phyloP scores from a whole-genome alignment of 92 coral and sea anemone species.

The Porites evermanni region DNA sequence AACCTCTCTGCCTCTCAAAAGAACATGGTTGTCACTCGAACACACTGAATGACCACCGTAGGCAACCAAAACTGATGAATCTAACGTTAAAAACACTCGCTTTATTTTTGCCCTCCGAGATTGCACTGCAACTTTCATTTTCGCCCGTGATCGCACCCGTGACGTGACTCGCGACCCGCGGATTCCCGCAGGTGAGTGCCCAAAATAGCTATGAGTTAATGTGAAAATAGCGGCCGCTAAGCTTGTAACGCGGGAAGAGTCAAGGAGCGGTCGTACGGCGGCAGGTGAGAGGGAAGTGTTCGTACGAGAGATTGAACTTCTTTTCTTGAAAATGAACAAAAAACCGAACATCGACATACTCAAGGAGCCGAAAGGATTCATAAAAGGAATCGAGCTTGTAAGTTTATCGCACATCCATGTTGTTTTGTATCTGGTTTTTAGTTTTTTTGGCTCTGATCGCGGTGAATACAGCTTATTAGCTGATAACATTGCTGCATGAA shows the following conservation, averaged over 20 bases:
- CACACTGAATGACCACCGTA: too few relatives aligned
- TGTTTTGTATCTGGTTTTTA: neutral
- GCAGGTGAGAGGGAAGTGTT: neutral
- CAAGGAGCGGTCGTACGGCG: constrained; percentile 26
- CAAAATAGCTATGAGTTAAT: constrained; percentile 6
- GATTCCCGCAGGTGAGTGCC: neutral
- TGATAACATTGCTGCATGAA: neutral
- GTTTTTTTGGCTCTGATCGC: neutral
- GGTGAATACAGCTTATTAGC: neutral
- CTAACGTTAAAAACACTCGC: too few relatives aligned
- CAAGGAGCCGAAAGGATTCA: constrained; percentile 98
- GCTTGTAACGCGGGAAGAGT: constrained; percentile 25
- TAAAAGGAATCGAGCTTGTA: constrained; percentile 92
- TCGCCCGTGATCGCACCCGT: too few relatives aligned
- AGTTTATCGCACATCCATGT: constrained; percentile 36
- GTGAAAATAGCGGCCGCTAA: constrained; percentile 10
- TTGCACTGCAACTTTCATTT: neutral
- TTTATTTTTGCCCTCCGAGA: neutral
- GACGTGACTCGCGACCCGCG: neutral
- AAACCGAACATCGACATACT: constrained; percentile 80
- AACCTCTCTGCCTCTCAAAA: too few relatives aligned
- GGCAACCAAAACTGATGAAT: too few relatives aligned
- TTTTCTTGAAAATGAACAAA: constrained; percentile 39
- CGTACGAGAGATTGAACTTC: neutral
- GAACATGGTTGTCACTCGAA: too few relatives aligned